Percentiles rank a stretch among this genome's conserved stretches.
These are phyloP conservation scores for Coccyzus lansbergi DNA, from an alignment of 2,797 vertebrate genomes.

Conservation along the genomic window DNA sequence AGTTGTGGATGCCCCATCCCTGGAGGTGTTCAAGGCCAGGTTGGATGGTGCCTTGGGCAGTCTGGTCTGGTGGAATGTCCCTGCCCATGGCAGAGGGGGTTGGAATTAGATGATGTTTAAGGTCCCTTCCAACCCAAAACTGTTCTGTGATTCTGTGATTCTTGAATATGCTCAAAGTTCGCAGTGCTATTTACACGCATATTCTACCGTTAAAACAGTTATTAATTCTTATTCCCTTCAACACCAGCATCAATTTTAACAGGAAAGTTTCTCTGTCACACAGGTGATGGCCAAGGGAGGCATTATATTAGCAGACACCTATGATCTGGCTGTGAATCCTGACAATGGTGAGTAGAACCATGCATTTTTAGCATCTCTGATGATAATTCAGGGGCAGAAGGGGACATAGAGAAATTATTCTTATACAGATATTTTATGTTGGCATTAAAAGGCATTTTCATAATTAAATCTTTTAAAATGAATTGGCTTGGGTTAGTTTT, in stretches of 20 bases:
- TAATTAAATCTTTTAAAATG: background rate
- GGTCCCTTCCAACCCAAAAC: no score
- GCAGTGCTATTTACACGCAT: background rate
- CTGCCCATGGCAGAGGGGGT: no score
- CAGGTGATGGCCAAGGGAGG: constrained; percentile 87
- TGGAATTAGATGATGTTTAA: no score
- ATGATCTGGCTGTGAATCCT: constrained; percentile 60
- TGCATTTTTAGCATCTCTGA: background rate
- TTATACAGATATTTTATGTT: background rate
- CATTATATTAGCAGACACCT: constrained; percentile 70
- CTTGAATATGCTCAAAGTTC: background rate
- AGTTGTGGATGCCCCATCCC: no score
- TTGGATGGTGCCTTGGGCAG: no score
- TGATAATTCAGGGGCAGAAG: background rate
- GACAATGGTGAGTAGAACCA: constrained; percentile 74
- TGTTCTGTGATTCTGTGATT: background rate
- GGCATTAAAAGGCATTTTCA: background rate
- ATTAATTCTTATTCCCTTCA: background rate
- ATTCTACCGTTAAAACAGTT: background rate
- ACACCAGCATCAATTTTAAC: background rate
- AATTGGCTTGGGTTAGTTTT: background rate
- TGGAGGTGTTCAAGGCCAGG: no score
- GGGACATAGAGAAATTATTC: background rate
- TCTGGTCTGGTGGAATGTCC: no score
- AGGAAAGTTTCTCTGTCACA: constrained; percentile 13